phyloP scores from a whole-genome alignment of 2,888 invertebrate species.

The Chrysolina americana region DNA sequence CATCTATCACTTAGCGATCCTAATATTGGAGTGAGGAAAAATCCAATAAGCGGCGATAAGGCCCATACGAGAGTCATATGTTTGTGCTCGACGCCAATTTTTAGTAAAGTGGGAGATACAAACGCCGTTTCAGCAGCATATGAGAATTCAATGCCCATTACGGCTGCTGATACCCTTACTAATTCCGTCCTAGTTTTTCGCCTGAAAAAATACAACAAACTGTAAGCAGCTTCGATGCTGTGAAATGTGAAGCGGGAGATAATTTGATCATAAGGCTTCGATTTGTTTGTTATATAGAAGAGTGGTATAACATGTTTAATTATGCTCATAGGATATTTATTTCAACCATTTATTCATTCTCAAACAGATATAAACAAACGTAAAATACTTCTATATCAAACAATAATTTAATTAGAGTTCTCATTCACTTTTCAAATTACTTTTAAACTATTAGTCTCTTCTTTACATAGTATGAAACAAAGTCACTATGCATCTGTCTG shows the following conservation, averaged over 20 bases:
- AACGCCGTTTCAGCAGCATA: conserved; percentile 98
- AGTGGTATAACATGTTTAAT: too few species aligned
- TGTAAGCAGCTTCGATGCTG: neutral
- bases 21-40: conserved; percentile 92
- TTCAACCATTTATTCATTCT: too few species aligned
- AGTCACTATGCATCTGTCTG: too few species aligned
- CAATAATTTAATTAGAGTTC: too few species aligned
- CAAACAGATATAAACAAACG: too few species aligned
- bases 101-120: conserved; percentile 93
- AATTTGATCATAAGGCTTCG: too few species aligned
- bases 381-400: too few species aligned
- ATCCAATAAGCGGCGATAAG: conserved; percentile 92
- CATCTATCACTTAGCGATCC: conserved; percentile 95
- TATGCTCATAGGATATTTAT: too few species aligned
- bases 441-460: too few species aligned
- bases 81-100: conserved; percentile 92
- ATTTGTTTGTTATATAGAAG: too few species aligned
- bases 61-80: conserved; percentile 98
- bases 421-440: too few species aligned
- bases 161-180: conserved; percentile 91
- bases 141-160: conserved; percentile 98
- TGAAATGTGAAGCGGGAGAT: neutral
- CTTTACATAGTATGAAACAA: too few species aligned
- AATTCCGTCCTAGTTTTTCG: conserved; percentile 85
- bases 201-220: conserved; percentile 69